Evolutionary conservation across 2,113 vertebrate genomes (phyloP), one percentile per base, ranked within the genome.

Genomic region (Myrmecobius fasciatus): DNA sequence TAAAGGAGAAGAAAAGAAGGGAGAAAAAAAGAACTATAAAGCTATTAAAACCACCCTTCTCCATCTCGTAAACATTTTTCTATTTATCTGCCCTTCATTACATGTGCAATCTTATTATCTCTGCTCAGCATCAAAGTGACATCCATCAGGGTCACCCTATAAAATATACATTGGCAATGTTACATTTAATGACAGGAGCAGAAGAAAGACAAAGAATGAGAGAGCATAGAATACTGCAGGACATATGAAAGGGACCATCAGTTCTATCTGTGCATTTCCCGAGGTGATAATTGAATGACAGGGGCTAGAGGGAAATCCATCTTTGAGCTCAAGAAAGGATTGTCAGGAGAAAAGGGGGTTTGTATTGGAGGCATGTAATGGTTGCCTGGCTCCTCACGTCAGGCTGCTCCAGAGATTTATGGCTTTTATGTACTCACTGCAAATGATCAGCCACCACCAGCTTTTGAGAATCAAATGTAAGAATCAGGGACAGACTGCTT

Each of bases 211-310:
- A 98, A 98, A 97, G 96, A 98, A 97, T 97, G 96, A 93, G 97
- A 92, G 97, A 91, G 95, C 94, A 95, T 36, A 97, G 96, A 94
- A 94, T 36, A 95, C 97, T 2, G 94, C 97, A 97, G 97, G 97
- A 96, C 53, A 93, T 93, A 98, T 98, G 98, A 97, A 96, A 98
- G 97, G 98, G 98, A 98, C 98, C 98, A 98, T 98, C 98, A 97
- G 97, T 98, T 97, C 95, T 93, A 98, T 97, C 98, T 96, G 89
- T 96, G 98, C 98, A 97, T 98, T 98, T 99, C 98, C 98, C 96
- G 96, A 98, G 98, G 98, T 98, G 98, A 98, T 99, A 98, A 99
- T 47, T 98, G 98, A 98, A 98, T 98, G 98, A 98, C 98, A 98
- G 97, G 83, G 98, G 98, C 98, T 98, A 96, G 93, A 97, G 98